A percentile compares a stretch with the other conserved stretches of the same genome.
These are phyloP conservation scores for Anoura caudifer DNA, from an alignment of 2,113 vertebrate genomes.

Conservation along the genomic window DNA sequence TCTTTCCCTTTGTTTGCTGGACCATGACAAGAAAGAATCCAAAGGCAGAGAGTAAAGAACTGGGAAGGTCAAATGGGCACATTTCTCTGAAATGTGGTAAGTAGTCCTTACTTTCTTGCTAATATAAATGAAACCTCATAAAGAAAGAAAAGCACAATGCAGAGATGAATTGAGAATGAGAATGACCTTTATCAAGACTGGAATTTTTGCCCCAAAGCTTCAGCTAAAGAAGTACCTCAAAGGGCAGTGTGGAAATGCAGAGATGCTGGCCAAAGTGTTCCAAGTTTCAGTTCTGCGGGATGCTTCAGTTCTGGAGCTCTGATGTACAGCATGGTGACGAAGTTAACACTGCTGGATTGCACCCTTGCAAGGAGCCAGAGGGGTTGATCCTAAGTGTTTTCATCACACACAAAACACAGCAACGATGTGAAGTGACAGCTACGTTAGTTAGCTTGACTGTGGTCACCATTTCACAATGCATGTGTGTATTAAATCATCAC, in stretches of 20 bases:
- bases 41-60: background rate
- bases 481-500: background rate
- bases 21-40: background rate
- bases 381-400: background rate
- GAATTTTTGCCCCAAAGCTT: background rate
- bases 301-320: background rate
- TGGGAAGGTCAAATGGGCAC: background rate
- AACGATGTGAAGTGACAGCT: background rate
- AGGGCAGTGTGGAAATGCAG: background rate
- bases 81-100: background rate
- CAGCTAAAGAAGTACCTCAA: background rate
- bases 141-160: background rate
- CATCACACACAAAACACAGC: background rate
- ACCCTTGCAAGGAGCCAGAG: background rate
- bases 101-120: background rate
- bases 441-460: too few species aligned
- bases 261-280: background rate
- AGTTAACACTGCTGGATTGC: background rate
- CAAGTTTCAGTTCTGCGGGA: background rate
- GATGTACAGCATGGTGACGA: background rate
- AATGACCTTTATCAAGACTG: background rate
- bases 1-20: background rate
- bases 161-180: background rate
- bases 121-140: background rate
- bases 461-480: background rate